These are phyloP conservation scores for Anneissia japonica DNA, from an alignment of 35 echinoderm and acorn worm genomes.

Conservation along the genomic window DNA sequence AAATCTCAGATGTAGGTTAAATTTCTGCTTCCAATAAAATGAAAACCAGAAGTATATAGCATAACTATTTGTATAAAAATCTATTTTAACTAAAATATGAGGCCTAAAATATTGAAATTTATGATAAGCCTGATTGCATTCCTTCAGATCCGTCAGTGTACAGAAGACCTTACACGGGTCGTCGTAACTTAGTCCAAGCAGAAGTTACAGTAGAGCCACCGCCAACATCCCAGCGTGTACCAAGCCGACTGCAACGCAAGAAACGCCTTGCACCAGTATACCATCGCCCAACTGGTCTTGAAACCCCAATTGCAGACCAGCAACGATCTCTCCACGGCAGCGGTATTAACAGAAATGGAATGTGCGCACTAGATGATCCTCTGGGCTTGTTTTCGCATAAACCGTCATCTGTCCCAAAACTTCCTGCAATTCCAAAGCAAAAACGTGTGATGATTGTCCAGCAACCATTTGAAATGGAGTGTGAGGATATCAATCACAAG, in stretches of 20 bases:
- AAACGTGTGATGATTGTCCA: conserved; percentile 31
- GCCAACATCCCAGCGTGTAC: neutral
- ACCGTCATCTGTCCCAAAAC: conserved; percentile 31
- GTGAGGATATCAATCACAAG: neutral
- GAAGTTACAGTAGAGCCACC: neutral
- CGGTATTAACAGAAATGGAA: neutral
- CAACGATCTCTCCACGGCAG: neutral
- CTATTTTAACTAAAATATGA: too few species aligned
- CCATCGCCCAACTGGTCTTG: neutral
- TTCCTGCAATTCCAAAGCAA: conserved; percentile 53
- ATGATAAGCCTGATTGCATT: too few species aligned
- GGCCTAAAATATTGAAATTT: too few species aligned
- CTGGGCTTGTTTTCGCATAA: neutral
- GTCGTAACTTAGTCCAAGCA: neutral
- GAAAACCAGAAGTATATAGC: too few species aligned
- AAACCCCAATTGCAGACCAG: neutral
- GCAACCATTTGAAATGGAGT: neutral
- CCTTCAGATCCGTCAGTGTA: neutral
- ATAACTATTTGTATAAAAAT: too few species aligned
- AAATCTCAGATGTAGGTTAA: too few species aligned
- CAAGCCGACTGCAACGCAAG: neutral
- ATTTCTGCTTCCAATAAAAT: too few species aligned
- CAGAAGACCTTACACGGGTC: neutral
- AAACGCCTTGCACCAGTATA: neutral
- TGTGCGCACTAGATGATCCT: neutral